phyloP scores from a whole-genome alignment of 2,888 invertebrate genomes.

The Lobophora halterata region DNA sequence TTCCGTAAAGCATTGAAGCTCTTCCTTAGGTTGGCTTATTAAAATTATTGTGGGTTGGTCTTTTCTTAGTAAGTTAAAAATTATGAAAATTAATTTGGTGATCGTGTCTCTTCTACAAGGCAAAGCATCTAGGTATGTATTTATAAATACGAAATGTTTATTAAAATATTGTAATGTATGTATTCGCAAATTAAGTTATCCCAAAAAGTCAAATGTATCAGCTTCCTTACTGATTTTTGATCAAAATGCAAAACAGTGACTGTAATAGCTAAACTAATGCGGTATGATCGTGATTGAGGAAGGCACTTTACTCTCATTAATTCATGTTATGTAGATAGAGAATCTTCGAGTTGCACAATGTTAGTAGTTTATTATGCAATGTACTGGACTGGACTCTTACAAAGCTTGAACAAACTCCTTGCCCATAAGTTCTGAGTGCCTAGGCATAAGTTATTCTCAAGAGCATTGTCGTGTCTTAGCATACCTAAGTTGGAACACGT shows the following conservation, averaged over 20 bases:
- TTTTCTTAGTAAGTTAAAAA: no score
- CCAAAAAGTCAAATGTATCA: no score
- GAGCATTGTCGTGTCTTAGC: constrained; percentile 9
- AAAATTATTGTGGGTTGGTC: no score
- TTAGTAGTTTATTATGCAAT: constrained; percentile 14
- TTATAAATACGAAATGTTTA: no score
- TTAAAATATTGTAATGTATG: no score
- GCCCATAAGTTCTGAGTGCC: constrained; percentile 11
- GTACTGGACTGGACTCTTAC: constrained; percentile 22
- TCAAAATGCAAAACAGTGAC: constrained; percentile 3
- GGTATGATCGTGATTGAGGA: constrained; percentile 26
- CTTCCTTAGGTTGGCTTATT: no score
- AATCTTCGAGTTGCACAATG: constrained; percentile 29
- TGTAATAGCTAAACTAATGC: constrained; percentile 19
- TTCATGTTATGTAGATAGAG: constrained; percentile 30
- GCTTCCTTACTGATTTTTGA: no score
- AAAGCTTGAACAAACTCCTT: constrained; percentile 15
- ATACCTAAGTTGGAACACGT: not conserved
- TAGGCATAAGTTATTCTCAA: constrained; percentile 11
- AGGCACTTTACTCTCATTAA: constrained; percentile 26
- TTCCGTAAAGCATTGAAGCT: no score
- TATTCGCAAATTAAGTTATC: no score
- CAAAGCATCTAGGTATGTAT: no score
- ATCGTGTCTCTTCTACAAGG: no score
- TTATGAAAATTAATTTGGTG: no score